phyloP scores from a whole-genome alignment of 1,140 invertebrate genomes.

The Drosophila bifasciata region DNA sequence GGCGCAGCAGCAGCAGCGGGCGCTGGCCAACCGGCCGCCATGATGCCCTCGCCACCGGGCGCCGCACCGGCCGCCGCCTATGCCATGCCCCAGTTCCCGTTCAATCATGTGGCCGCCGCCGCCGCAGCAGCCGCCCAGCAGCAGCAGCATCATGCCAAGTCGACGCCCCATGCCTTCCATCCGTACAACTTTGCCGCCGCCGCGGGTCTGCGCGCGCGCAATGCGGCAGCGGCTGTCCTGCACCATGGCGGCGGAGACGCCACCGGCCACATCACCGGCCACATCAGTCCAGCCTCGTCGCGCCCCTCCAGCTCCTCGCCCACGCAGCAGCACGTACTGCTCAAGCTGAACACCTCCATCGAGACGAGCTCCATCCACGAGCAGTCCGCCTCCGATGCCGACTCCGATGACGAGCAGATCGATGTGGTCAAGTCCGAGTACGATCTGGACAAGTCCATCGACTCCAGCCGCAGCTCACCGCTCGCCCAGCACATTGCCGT shows the following conservation, averaged over 20 bases:
- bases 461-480: slow-evolving; percentile 69
- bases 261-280: slow-evolving; percentile 43
- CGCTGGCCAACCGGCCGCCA: slow-evolving; percentile 45
- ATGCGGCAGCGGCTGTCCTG: slow-evolving; percentile 61
- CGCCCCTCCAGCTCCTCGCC: slow-evolving; percentile 85
- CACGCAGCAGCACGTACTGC: slow-evolving; percentile 84
- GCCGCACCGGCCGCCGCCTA: slow-evolving; percentile 60
- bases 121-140: slow-evolving; percentile 83
- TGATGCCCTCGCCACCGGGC: slow-evolving; percentile 84
- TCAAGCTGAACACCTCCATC: slow-evolving; percentile 85
- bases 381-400: slow-evolving; percentile 87
- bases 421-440: slow-evolving; percentile 92
- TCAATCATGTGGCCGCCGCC: slow-evolving; percentile 85
- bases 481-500: slow-evolving; percentile 48
- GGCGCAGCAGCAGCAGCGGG: slow-evolving; percentile 38
- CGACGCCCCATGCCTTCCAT: slow-evolving; percentile 76
- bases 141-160: slow-evolving; percentile 37
- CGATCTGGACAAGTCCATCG: slow-evolving; percentile 82
- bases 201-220: slow-evolving; percentile 77
- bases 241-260: slow-evolving; percentile 40
- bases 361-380: slow-evolving; percentile 87
- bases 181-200: slow-evolving; percentile 80
- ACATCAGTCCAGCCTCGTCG: slow-evolving; percentile 86
- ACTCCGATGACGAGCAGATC: slow-evolving; percentile 88
- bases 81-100: slow-evolving; percentile 84